Conservation (phyloP, 53 echinoderm and acorn worm species). For the Hippasteria phrygiana region DNA sequence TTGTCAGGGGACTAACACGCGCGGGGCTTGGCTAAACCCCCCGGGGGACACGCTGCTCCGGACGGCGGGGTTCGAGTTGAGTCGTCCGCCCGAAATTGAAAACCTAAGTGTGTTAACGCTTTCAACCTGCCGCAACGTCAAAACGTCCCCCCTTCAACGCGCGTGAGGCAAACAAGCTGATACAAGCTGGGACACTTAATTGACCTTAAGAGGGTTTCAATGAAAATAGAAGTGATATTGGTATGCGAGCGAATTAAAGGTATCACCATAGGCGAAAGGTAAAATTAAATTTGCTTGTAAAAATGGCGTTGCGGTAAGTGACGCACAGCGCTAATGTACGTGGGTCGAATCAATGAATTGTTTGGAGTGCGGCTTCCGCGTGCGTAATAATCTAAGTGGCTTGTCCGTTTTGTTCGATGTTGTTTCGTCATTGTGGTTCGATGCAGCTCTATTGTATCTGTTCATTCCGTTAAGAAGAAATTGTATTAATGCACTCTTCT, state of each 20-base stretch:
- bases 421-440: background rate
- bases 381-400: background rate
- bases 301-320: background rate
- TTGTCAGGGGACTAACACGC: background rate
- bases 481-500: too few relatives aligned
- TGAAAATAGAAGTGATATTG: constrained; percentile 20
- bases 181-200: background rate
- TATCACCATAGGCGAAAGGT: background rate
- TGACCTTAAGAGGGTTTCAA: background rate
- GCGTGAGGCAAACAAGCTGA: background rate
- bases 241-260: background rate
- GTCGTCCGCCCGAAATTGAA: constrained; percentile 1
- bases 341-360: background rate
- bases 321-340: background rate
- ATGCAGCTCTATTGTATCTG: background rate
- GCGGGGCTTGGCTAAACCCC: background rate
- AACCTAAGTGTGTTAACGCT: background rate
- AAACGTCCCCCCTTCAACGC: background rate
- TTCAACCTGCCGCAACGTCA: background rate
- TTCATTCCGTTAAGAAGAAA: too few relatives aligned
- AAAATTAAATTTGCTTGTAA: constrained; percentile 22
- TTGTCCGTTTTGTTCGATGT: background rate
- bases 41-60: background rate
- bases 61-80: background rate
- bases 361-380: background rate